A percentile compares a stretch with the other conserved stretches of the same genome.
phyloP scores from a whole-genome alignment of 1,140 invertebrate genomes.

The Tetramorium parvispinum region DNA sequence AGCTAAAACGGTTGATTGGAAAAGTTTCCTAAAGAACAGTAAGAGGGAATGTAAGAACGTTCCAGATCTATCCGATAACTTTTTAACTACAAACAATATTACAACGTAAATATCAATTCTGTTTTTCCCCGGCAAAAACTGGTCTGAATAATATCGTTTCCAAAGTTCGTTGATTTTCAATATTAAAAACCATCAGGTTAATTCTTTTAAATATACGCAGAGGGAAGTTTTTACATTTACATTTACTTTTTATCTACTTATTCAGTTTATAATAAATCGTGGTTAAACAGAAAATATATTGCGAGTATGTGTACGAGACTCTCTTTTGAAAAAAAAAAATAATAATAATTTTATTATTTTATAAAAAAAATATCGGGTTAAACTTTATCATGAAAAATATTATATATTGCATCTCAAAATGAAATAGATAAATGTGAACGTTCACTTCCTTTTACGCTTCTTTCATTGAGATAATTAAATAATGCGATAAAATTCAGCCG shows the following conservation, averaged over 20 bases:
- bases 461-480: neutral
- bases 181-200: neutral
- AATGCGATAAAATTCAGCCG: neutral
- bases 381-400: neutral
- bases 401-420: neutral
- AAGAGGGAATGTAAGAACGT: conserved; percentile 12
- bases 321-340: neutral
- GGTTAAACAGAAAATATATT: neutral
- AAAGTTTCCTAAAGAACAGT: neutral
- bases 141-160: neutral
- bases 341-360: neutral
- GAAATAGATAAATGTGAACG: neutral
- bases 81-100: neutral
- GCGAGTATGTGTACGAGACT: neutral
- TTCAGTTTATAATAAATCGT: neutral
- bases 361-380: neutral
- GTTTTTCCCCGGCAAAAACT: neutral
- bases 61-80: neutral
- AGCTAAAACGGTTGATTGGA: conserved; percentile 21
- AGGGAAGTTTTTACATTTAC: neutral
- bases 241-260: neutral
- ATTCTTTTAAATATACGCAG: neutral
- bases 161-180: neutral
- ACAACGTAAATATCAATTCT: neutral
- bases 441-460: too few relatives aligned